Evolutionary conservation across 2,888 invertebrate genomes (phyloP).

Genomic region (Hyles lineata): DNA sequence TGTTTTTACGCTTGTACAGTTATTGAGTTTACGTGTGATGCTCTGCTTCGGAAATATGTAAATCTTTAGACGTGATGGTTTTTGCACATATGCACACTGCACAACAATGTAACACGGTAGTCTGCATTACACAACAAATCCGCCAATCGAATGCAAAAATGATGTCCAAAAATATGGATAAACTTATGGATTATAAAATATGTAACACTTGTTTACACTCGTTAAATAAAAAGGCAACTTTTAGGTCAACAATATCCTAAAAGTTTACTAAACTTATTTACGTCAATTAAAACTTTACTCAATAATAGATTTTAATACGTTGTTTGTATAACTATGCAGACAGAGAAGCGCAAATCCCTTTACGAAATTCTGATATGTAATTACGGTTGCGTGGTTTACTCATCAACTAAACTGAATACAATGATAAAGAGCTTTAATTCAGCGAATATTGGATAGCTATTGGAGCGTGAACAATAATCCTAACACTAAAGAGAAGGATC

Average conservation of each 20-base stretch:
- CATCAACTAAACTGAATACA: constrained; percentile 23
- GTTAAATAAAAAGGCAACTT: too few relatives aligned
- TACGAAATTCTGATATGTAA: background rate
- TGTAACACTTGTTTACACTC: too few relatives aligned
- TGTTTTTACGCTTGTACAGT: background rate
- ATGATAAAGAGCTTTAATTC: constrained; percentile 37
- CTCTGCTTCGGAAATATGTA: background rate
- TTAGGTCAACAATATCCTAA: too few relatives aligned
- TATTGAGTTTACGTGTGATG: background rate
- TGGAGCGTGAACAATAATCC: constrained; percentile 55
- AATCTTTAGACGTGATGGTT: background rate
- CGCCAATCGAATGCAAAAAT: background rate
- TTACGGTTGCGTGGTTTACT: constrained; percentile 33
- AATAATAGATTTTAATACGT: background rate
- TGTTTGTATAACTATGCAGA: background rate
- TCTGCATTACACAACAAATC: background rate
- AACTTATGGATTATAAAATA: too few relatives aligned
- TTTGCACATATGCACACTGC: background rate
- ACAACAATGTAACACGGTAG: background rate
- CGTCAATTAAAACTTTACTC: too few relatives aligned
- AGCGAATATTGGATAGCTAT: constrained; percentile 52
- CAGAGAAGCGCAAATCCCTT: background rate
- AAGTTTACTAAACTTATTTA: too few relatives aligned
- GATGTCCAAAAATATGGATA: too few relatives aligned
- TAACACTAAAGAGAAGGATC: constrained; percentile 46